Conservation (phyloP, 1,140 invertebrate species). For the Eumeta japonica region DNA sequence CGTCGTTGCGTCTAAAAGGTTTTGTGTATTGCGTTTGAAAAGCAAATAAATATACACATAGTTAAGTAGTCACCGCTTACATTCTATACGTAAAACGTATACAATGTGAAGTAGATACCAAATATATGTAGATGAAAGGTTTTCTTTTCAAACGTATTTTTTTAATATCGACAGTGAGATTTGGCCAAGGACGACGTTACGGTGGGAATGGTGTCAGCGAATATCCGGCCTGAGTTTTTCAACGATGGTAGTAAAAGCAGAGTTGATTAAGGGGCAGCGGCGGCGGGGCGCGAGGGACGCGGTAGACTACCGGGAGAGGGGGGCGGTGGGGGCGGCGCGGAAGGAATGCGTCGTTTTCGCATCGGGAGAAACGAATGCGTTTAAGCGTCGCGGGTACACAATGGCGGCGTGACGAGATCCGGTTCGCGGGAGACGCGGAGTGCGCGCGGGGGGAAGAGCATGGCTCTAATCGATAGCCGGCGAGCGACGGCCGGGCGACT, state of each 20-base stretch:
- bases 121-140: no score
- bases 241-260: no score
- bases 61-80: neutral
- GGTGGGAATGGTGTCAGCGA: slow-evolving; percentile 7
- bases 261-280: no score
- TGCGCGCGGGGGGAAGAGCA: slow-evolving; percentile 26
- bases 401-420: slow-evolving; percentile 57
- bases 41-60: neutral
- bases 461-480: slow-evolving; percentile 58
- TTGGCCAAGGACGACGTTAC: slow-evolving; percentile 10
- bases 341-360: slow-evolving; percentile 58
- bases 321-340: slow-evolving; percentile 31
- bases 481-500: slow-evolving; percentile 57
- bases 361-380: slow-evolving; percentile 58
- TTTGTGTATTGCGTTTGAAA: neutral
- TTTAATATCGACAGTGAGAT: no score
- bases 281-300: slow-evolving; percentile 27
- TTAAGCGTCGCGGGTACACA: slow-evolving; percentile 57
- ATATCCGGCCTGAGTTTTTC: no score
- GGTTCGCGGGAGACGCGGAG: slow-evolving; percentile 51
- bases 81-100: no score
- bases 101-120: no score
- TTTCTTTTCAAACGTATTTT: no score
- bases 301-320: slow-evolving; percentile 28
- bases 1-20: neutral